Evolutionary conservation across 2,797 vertebrate genomes (phyloP).

Genomic region (Microhierax caerulescens): DNA sequence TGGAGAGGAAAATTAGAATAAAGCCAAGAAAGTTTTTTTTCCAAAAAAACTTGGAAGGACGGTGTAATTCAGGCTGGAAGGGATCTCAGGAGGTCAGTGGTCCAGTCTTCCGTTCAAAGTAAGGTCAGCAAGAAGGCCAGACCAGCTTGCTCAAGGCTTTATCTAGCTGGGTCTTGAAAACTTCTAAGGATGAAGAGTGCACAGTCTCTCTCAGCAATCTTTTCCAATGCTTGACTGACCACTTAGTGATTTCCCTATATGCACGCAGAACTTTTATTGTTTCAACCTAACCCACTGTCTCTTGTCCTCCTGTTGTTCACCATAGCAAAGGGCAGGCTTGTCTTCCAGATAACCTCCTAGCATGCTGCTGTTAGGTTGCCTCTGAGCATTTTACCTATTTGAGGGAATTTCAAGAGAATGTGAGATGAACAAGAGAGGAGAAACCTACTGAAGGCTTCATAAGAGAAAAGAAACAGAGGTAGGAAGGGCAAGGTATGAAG

Average conservation of each 20-base stretch:
- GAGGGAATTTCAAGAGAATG: neutral
- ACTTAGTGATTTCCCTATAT: rapidly evolving
- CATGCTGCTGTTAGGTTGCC: neutral
- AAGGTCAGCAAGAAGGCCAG: neutral
- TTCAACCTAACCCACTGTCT: neutral
- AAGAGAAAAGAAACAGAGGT: neutral
- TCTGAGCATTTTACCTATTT: neutral
- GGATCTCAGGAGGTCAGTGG: neutral
- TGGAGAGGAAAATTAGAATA: neutral
- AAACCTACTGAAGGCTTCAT: neutral
- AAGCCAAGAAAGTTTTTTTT: neutral
- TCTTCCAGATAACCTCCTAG: neutral
- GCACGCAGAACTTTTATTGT: neutral
- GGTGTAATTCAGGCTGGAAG: neutral
- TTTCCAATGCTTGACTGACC: neutral
- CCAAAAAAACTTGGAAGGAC: neutral
- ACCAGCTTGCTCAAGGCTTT: neutral
- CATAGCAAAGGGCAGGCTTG: neutral
- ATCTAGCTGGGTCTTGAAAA: neutral
- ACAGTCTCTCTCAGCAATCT: neutral
- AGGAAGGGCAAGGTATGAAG: neutral
- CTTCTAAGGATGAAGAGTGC: neutral
- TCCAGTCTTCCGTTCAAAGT: neutral
- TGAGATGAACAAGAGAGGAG: neutral
- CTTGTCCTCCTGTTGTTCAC: neutral